phyloP scores from a whole-genome alignment of 2,888 invertebrate genomes.

The Dynastes maya region DNA sequence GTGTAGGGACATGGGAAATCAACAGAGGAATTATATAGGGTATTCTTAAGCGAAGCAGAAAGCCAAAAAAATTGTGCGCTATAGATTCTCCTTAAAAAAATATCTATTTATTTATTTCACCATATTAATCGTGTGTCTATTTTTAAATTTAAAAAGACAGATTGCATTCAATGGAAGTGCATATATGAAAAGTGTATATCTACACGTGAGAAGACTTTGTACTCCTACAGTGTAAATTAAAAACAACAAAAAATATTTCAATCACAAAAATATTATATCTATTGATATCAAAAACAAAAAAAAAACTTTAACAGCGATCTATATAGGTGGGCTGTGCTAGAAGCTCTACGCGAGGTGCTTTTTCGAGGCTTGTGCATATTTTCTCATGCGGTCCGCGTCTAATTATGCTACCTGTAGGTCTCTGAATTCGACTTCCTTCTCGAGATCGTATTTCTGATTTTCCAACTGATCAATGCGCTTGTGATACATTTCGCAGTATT shows the following conservation, averaged over 20 bases:
- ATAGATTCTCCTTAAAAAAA: constrained; percentile 21
- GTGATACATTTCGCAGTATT: constrained; percentile 79
- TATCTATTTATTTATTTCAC: constrained; percentile 3
- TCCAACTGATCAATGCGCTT: constrained; percentile 87
- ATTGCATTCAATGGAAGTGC: constrained; percentile 15
- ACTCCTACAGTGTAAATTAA: constrained; percentile 28
- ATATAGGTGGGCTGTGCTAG: constrained; percentile 59
- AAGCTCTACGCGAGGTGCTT: constrained; percentile 54
- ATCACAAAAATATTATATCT: constrained; percentile 18
- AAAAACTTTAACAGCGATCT: constrained; percentile 45
- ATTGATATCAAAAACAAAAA: constrained; percentile 22
- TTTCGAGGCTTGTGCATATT: constrained; percentile 58
- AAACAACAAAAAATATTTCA: constrained; percentile 22
- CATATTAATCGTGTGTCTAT: constrained; percentile 7
- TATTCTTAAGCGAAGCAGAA: constrained; percentile 50
- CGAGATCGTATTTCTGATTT: constrained; percentile 97
- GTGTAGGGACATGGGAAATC: constrained; percentile 1
- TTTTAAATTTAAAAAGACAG: constrained; percentile 14
- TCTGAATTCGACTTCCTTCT: constrained; percentile 96
- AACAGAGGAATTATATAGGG: constrained; percentile 36
- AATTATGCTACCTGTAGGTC: constrained; percentile 87
- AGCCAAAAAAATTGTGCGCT: constrained; percentile 45
- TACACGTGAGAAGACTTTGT: constrained; percentile 36
- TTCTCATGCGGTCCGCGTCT: constrained; percentile 50
- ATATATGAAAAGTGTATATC: constrained; percentile 27